Evolutionary conservation across 2,797 vertebrate genomes (phyloP).

Genomic region (Acanthiza pusilla): DNA sequence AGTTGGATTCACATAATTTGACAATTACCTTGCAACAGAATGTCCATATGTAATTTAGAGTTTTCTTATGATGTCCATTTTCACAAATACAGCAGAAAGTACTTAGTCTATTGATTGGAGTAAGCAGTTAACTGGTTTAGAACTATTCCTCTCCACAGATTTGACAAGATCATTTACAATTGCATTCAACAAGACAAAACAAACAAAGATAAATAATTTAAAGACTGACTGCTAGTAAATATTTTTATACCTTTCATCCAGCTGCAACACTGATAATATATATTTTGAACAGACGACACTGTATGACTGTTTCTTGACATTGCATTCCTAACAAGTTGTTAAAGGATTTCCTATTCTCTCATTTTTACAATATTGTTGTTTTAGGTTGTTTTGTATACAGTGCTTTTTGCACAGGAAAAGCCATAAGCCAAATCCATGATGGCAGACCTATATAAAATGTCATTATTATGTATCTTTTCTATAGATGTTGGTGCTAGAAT

Average conservation of each 20-base stretch:
- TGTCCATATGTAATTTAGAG: neutral
- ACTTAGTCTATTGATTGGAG: neutral
- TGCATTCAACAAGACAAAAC: neutral
- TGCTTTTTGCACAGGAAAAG: neutral
- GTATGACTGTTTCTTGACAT: neutral
- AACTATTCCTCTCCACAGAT: neutral
- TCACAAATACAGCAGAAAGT: neutral
- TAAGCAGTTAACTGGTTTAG: neutral
- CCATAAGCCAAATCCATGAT: neutral
- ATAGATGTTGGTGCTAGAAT: neutral
- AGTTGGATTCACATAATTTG: slow-evolving; percentile 22
- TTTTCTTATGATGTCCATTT: neutral
- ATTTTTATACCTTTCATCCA: neutral
- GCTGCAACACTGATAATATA: neutral
- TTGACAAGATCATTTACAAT: neutral
- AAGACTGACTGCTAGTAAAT: neutral
- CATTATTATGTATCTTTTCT: neutral
- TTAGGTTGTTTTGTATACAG: neutral
- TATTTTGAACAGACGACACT: neutral
- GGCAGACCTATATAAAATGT: neutral
- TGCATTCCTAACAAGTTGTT: neutral
- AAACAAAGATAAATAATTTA: neutral
- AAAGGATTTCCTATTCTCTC: neutral
- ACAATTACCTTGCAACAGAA: slow-evolving; percentile 20
- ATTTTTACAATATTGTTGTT: neutral